Conservation (phyloP, 2,797 vertebrate species). For the Tokudaia muenninki region DNA sequence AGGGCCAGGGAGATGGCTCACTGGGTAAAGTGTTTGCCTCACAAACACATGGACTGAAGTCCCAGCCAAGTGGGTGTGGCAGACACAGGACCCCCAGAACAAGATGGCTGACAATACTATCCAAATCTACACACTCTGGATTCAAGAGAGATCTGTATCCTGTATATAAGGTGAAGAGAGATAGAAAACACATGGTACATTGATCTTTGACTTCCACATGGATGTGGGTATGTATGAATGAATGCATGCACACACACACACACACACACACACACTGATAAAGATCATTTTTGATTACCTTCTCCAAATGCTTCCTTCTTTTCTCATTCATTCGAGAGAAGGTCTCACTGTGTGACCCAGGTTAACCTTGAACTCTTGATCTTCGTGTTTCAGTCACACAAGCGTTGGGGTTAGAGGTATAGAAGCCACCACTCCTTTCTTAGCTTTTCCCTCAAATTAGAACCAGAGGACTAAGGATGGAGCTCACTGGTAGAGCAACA, state of each 20-base stretch:
- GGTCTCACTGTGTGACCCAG: background rate
- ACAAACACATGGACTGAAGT: background rate
- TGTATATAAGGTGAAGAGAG: background rate
- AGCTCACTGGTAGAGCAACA: background rate
- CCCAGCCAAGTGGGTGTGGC: too few species aligned
- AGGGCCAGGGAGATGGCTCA: background rate
- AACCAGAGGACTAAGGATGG: background rate
- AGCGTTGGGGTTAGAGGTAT: background rate
- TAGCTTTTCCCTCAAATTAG: conserved; percentile 33
- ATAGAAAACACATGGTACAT: background rate
- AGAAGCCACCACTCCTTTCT: background rate
- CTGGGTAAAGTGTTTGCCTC: too few species aligned
- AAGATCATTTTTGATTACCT: background rate
- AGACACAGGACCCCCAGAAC: background rate
- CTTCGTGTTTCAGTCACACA: background rate
- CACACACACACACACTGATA: background rate
- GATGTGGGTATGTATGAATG: background rate
- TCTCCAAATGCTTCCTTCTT: background rate
- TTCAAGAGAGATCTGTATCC: background rate
- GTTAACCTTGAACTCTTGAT: background rate
- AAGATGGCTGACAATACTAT: background rate
- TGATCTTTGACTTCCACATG: background rate
- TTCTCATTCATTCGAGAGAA: background rate
- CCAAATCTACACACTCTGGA: background rate
- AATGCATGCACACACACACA: background rate